phyloP scores from a whole-genome alignment of 2,797 vertebrate genomes.

The Remorina albescens region DNA sequence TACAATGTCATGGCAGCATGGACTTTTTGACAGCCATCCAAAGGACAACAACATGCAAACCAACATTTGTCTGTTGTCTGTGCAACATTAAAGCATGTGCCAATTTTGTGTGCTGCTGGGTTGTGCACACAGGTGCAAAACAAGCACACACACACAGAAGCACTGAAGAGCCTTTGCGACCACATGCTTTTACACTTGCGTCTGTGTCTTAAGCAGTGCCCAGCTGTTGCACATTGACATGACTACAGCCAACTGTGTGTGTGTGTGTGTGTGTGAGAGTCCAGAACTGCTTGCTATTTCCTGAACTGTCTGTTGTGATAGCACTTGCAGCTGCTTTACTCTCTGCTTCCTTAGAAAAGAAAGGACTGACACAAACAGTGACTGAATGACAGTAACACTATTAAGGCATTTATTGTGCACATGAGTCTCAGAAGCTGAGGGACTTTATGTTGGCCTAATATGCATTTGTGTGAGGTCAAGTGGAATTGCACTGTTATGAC shows the following conservation, averaged over 20 bases:
- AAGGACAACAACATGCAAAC: slow-evolving; percentile 3
- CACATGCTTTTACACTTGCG: slow-evolving; percentile 66
- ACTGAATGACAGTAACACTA: slow-evolving; percentile 25
- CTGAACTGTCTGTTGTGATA: slow-evolving; percentile 67
- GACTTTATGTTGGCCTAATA: slow-evolving; percentile 14
- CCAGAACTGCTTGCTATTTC: slow-evolving; percentile 72
- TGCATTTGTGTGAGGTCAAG: slow-evolving; percentile 18
- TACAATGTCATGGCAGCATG: background rate
- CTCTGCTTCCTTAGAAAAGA: slow-evolving; percentile 41
- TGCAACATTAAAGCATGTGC: background rate
- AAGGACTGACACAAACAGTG: slow-evolving; percentile 33
- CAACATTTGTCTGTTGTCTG: no score
- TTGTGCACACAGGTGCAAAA: slow-evolving; percentile 18
- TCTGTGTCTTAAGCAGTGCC: slow-evolving; percentile 58
- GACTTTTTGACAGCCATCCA: background rate
- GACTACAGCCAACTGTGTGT: slow-evolving; percentile 49
- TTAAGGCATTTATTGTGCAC: background rate
- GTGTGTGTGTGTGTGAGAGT: slow-evolving; percentile 37
- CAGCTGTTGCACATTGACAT: slow-evolving; percentile 74
- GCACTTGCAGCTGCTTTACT: slow-evolving; percentile 64
- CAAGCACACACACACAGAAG: slow-evolving; percentile 31
- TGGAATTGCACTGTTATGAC: slow-evolving; percentile 10
- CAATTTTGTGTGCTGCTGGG: background rate
- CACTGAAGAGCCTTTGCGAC: slow-evolving; percentile 28
- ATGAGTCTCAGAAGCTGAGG: background rate